A percentile compares a stretch with the other conserved stretches of the same genome.
Conservation (phyloP, 1,140 invertebrate genomes). For the Cherax quadricarinatus region DNA sequence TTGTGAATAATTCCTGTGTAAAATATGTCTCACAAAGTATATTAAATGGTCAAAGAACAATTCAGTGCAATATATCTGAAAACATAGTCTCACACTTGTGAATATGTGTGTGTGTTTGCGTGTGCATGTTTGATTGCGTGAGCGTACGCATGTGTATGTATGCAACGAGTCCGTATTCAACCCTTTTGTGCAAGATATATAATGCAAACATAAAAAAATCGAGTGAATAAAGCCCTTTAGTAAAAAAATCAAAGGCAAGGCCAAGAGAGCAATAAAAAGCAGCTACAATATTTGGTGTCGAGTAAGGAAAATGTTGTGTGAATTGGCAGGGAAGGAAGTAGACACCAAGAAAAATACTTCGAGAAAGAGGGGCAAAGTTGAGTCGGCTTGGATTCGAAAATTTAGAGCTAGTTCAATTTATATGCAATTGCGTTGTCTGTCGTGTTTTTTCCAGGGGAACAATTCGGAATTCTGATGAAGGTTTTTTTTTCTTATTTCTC, state of each 20-base stretch:
- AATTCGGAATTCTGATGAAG: background rate
- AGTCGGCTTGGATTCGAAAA: constrained; percentile 10
- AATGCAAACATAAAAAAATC: background rate
- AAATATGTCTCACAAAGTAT: too few species aligned
- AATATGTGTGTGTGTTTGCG: too few species aligned
- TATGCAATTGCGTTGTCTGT: constrained; percentile 5
- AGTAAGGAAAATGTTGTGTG: background rate
- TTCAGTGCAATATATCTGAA: too few species aligned
- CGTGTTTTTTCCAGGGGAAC: background rate
- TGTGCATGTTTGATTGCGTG: background rate
- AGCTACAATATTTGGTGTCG: background rate
- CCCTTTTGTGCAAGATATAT: background rate
- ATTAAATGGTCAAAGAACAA: too few species aligned
- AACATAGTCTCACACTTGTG: too few species aligned
- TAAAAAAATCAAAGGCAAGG: background rate
- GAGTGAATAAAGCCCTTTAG: background rate
- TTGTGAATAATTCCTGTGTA: too few species aligned
- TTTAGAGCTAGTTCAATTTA: constrained; percentile 2
- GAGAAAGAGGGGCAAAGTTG: background rate
- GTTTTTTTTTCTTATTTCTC: background rate
- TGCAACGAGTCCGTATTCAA: background rate
- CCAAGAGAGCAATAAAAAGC: background rate
- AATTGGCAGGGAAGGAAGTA: background rate
- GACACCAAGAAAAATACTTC: background rate
- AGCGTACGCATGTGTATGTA: background rate